Percentiles rank a stretch among this genome's conserved stretches.
Evolutionary conservation across 2,888 invertebrate genomes (phyloP).

Genomic region (Xanthostigma xanthostigma): DNA sequence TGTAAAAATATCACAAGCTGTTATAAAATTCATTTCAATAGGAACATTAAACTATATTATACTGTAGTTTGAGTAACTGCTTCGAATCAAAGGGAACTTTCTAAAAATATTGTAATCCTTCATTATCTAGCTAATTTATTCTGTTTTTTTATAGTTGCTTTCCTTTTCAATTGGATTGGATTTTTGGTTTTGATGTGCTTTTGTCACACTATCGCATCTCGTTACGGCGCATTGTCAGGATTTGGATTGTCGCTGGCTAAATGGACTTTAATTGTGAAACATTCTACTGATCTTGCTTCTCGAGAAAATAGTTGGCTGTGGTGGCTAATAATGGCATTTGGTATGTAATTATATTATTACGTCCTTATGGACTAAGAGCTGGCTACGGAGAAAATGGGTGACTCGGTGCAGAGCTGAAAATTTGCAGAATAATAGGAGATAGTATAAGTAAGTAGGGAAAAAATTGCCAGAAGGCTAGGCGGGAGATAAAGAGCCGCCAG

Average conservation of each 20-base stretch:
- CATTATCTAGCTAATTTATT: constrained; percentile 2
- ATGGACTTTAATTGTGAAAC: constrained; percentile 89
- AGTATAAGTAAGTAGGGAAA: no score
- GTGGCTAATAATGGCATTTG: constrained; percentile 87
- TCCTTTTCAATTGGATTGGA: constrained; percentile 93
- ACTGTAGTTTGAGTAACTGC: no score
- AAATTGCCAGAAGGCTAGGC: no score
- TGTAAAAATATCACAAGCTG: no score
- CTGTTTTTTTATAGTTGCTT: constrained; percentile 53
- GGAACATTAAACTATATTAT: no score
- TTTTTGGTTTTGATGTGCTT: constrained; percentile 85
- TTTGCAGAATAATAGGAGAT: no score
- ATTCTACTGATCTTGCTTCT: constrained; percentile 73
- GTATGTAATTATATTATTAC: constrained; percentile 30
- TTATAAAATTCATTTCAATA: no score
- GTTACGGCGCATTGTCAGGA: constrained; percentile 84
- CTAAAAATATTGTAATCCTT: not conserved
- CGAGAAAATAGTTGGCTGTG: constrained; percentile 84
- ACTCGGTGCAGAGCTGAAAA: no score
- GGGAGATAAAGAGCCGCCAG: no score
- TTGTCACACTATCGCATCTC: constrained; percentile 84
- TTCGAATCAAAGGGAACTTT: no score
- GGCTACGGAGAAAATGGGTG: no score
- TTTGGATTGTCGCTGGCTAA: constrained; percentile 87
- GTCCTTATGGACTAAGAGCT: no score